Evolutionary conservation across 1,140 invertebrate genomes (phyloP).

Genomic region (Listronotus oregonensis): DNA sequence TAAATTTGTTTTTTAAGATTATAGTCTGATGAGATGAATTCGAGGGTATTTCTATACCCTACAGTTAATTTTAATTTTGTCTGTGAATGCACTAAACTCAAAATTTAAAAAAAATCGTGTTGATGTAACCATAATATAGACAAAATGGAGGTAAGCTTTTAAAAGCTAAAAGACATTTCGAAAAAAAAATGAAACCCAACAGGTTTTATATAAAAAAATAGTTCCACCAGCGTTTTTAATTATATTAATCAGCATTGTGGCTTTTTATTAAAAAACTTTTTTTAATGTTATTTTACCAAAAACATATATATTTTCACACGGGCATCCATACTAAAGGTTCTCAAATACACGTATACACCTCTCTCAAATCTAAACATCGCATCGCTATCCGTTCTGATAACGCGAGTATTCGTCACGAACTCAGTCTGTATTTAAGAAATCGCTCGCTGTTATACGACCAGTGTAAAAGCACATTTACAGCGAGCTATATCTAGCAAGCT

Average conservation of each 20-base stretch:
- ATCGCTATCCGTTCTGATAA: constrained; percentile 8
- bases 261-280: no score
- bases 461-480: not conserved
- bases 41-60: no score
- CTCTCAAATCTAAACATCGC: not conserved
- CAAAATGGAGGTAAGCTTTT: no score
- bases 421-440: constrained; percentile 15
- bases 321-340: not conserved
- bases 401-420: constrained; percentile 2
- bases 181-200: no score
- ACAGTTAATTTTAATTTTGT: no score
- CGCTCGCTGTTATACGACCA: not conserved
- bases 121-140: no score
- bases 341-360: constrained; percentile 13
- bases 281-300: not conserved
- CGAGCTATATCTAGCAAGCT: not conserved
- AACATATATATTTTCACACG: not conserved
- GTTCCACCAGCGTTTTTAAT: not conserved
- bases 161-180: no score
- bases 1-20: no score
- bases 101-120: no score
- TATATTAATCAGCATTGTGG: not conserved
- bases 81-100: no score
- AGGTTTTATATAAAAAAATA: not conserved
- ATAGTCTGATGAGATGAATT: no score